Evolutionary conservation across 1,140 invertebrate species (phyloP), one percentile per base, ranked within the genome.

Genomic region (Agraylea sexmaculata): DNA sequence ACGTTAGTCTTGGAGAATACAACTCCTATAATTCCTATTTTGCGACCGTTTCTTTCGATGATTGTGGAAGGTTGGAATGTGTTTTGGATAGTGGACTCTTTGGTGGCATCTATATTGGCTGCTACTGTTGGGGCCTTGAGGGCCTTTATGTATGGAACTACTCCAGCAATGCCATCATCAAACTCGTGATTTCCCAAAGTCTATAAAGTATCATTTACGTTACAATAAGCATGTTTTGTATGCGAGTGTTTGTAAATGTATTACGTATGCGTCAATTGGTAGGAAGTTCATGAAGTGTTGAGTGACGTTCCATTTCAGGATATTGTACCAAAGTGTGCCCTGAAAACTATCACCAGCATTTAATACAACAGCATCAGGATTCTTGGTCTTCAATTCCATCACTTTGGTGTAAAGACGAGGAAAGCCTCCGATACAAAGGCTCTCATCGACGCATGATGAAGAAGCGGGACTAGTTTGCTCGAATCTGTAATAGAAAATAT

Each of bases 181-280:
- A 87, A 87, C 53, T 87, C 83, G 49, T 87, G 83, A 53, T 87
- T 87, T 11, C 83, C 83, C 13, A 86, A 51, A 0, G 77, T 74
- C 80, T 82, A 42, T 27, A 52, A 54, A 45, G 32, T 35, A 21
- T 25, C n/a, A 25, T 16, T 20, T 20, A 42, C 7, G 7, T 32
- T 8, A 13, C 30, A 32, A 32, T 12, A 32, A 6, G 5, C 30
- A 32, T 5, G 16, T 5, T 13, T 32, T 7, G 6, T 12, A 32
- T 8, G 16, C 7, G 16, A 32, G 6, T 8, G 16, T 32, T 7
- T 32, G 30, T 13, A 32, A 32, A 12, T 32, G 11, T 8, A 65
- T 70, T 62, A 85, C 82, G 66, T 83, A 76, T 4, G 70, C 83
- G 52, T 83, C 78, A 50, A 80, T 74, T 3, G 70, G 69, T 3